Conservation (phyloP, 2,888 invertebrate genomes). For the Hirtodrosophila confusa region DNA sequence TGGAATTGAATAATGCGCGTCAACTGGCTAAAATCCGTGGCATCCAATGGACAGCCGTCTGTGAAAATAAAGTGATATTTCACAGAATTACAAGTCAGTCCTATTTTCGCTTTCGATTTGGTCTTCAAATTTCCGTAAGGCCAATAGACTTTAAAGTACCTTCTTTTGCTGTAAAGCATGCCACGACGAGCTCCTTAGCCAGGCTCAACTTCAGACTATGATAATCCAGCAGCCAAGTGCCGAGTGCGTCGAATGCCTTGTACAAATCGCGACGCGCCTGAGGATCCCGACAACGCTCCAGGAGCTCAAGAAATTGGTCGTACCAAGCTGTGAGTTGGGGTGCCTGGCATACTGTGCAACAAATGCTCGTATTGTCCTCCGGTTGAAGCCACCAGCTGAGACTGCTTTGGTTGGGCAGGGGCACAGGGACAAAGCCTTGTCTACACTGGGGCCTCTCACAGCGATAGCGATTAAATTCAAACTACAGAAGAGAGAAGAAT, state of each 20-base stretch:
- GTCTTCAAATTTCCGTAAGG: too few species aligned
- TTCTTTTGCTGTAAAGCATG: constrained; percentile 38
- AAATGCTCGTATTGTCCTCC: constrained; percentile 4
- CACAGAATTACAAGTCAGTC: too few species aligned
- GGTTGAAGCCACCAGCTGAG: constrained; percentile 67
- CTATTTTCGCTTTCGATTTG: too few species aligned
- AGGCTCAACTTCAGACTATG: constrained; percentile 54
- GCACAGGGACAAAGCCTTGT: constrained; percentile 54
- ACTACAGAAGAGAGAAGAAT: constrained; percentile 35
- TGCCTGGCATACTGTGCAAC: constrained; percentile 58
- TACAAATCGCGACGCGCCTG: constrained; percentile 45
- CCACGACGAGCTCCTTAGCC: constrained; percentile 39
- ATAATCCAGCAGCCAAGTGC: constrained; percentile 53
- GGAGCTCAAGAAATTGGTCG: constrained; percentile 24
- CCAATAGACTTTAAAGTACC: constrained; percentile 31
- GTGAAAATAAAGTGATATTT: neutral
- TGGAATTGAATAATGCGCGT: constrained; percentile 48
- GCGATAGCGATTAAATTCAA: constrained; percentile 69
- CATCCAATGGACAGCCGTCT: constrained; percentile 50
- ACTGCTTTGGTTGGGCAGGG: neutral
- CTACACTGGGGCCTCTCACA: constrained; percentile 67
- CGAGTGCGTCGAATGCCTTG: constrained; percentile 38
- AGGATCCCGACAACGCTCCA: constrained; percentile 10
- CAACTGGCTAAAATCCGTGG: constrained; percentile 60
- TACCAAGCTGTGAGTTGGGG: constrained; percentile 55